Percentiles rank a stretch among this genome's conserved stretches.
These are phyloP conservation scores for Holothuria glaberrima DNA, from an alignment of 35 echinoderm and acorn worm genomes.

Conservation along the genomic window DNA sequence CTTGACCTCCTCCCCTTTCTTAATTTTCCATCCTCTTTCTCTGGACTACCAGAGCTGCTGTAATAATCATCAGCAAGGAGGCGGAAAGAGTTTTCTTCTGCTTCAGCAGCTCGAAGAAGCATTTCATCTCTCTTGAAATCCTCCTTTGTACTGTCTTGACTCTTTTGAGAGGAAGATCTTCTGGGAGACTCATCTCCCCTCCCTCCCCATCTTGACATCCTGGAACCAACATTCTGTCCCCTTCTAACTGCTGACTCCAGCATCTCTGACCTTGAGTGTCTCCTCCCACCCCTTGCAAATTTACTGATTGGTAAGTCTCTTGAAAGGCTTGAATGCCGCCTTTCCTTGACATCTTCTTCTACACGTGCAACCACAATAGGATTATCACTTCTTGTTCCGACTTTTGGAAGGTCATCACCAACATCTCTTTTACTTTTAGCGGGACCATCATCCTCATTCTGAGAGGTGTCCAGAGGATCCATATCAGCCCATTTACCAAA, in stretches of 20 bases:
- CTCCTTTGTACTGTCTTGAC: neutral
- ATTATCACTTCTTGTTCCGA: neutral
- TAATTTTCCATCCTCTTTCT: slow-evolving; percentile 17
- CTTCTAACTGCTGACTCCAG: neutral
- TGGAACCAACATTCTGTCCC: slow-evolving; percentile 9
- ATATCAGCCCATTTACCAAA: slow-evolving; percentile 54
- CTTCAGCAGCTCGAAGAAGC: neutral
- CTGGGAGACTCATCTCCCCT: slow-evolving; percentile 3
- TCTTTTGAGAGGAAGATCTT: neutral
- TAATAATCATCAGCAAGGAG: slow-evolving; percentile 59
- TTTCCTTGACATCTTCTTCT: slow-evolving; percentile 2
- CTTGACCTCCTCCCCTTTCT: neutral
- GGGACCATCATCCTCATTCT: neutral
- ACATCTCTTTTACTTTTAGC: neutral
- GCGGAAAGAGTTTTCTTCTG: slow-evolving; percentile 5
- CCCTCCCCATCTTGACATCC: slow-evolving; percentile 41
- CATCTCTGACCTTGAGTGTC: neutral
- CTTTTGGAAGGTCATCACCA: neutral
- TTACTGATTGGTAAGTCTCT: neutral
- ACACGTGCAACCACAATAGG: neutral
- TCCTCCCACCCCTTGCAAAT: no score
- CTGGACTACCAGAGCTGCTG: slow-evolving; percentile 37
- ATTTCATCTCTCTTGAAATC: neutral
- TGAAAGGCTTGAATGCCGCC: neutral
- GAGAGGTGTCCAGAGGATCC: slow-evolving; percentile 32